Percentiles rank a stretch among this genome's conserved stretches.
Evolutionary conservation across 2,888 invertebrate species (phyloP).

Genomic region (Fissipunctia ypsillon): DNA sequence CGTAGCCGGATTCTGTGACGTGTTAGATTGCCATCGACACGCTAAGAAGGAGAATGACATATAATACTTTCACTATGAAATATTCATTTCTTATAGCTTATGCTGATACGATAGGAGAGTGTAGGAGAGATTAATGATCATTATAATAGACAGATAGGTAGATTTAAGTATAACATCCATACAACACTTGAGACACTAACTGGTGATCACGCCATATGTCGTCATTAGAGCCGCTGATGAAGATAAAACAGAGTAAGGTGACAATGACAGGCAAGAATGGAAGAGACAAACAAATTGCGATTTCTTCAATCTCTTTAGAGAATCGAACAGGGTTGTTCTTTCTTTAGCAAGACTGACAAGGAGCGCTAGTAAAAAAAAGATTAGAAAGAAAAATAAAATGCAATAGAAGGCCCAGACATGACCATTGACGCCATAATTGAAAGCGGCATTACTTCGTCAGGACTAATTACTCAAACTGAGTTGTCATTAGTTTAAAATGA

Average conservation of each 20-base stretch:
- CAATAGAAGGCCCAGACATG: background rate
- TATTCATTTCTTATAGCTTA: background rate
- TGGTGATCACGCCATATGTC: background rate
- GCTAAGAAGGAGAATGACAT: too few relatives aligned
- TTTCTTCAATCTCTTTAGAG: background rate
- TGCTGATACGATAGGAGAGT: background rate
- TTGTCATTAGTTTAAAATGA: conserved; percentile 71
- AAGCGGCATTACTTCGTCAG: conserved; percentile 54
- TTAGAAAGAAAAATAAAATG: background rate
- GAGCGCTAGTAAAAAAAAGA: background rate
- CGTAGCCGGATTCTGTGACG: too few relatives aligned
- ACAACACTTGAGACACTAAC: background rate
- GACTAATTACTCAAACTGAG: conserved; percentile 73
- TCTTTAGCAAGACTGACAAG: background rate
- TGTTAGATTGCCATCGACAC: too few relatives aligned
- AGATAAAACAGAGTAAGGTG: too few relatives aligned
- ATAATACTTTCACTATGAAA: background rate
- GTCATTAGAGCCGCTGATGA: conserved; percentile 2
- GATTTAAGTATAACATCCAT: background rate
- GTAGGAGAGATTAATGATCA: background rate
- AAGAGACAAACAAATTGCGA: background rate
- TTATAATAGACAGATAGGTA: background rate
- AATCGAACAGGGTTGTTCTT: background rate
- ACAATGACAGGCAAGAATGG: background rate
- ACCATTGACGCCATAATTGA: conserved; percentile 40